These are phyloP conservation scores for Podiceps cristatus DNA, from an alignment of 2,113 vertebrate species.

Conservation along the genomic window DNA sequence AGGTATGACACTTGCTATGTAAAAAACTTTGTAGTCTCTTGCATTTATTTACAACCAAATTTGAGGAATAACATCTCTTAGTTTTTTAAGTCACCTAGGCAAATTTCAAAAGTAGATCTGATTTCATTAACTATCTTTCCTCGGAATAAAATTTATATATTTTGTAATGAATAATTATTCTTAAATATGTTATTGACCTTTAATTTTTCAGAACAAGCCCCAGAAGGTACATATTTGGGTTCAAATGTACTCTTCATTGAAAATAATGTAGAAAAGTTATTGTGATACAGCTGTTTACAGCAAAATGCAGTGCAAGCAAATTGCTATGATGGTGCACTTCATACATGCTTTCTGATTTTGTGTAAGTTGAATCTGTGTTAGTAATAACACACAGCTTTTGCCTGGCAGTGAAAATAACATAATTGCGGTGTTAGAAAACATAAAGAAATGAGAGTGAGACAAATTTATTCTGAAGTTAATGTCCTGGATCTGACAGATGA, in stretches of 20 bases:
- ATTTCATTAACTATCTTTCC: slow-evolving; percentile 40
- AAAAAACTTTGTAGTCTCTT: not conserved
- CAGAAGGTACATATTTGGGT: not conserved
- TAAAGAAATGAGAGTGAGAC: not conserved
- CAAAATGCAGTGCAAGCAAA: not conserved
- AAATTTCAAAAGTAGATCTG: not conserved
- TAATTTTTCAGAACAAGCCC: not conserved
- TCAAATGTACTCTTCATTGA: not conserved
- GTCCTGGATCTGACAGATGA: not conserved
- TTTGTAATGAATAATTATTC: slow-evolving; percentile 68
- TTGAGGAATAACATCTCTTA: not conserved
- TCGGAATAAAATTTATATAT: not conserved
- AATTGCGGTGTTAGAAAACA: not conserved
- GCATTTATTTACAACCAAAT: not conserved
- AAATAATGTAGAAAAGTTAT: not conserved
- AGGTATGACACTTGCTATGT: not conserved
- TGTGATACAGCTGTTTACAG: not conserved
- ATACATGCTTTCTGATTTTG: not conserved
- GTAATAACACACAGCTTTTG: not conserved
- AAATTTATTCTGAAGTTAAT: not conserved
- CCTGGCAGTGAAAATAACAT: not conserved
- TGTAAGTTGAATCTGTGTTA: not conserved
- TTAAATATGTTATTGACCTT: not conserved
- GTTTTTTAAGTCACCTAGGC: not conserved
- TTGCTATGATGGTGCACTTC: not conserved